Evolutionary conservation across 2,113 vertebrate genomes (phyloP), one percentile per base, ranked within the genome.

Genomic region (Rattus norvegicus): DNA sequence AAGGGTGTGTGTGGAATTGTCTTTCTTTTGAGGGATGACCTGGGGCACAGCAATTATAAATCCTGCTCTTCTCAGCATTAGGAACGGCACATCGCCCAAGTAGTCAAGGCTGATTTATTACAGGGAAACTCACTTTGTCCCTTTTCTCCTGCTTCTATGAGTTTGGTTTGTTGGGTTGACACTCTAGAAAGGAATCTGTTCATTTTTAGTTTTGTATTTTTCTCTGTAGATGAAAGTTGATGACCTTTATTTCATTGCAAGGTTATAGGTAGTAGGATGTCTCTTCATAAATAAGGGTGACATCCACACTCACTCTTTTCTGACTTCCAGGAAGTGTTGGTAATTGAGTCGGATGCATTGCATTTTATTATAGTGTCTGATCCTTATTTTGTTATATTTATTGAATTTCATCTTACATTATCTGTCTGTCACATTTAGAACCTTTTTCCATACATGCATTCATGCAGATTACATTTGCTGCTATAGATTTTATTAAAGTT

Each of bases 201-300:
- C 7, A 65, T 88, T 92, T 75, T 91, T 7, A 92, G 43, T 84
- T 87, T 97, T 91, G 43, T 28, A n/a, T 67, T 96, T 95, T 97
- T 79, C 92, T 63, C 59, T 56, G 47, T 65, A 90, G 61, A 79
- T 81, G 56, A 97, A 96, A 88, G 79, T 96, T 96, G 96, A 96
- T 83, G 16, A 81, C 10, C 30, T 86, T 73, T 72, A 92, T 93
- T 97, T 92, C 77, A 36, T 28, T 69, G 3, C 93, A 5, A 16
- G 30, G 67, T 12, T 63, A 26, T 85, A 86, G 20, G 43, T 69
- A 33, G 28, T 43, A 12, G 30, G 39, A 77, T 16, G n/a, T 13
- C 56, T 49, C 77, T 36, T 95, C 8, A 56, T 89, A 94, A 87
- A 87, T 67, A 88, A 0, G 56, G 56, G 67, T 2, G 69, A 56